Evolutionary conservation across 1,140 invertebrate genomes (phyloP), one percentile per base, ranked within the genome.

Genomic region (Aphidius gifuensis): DNA sequence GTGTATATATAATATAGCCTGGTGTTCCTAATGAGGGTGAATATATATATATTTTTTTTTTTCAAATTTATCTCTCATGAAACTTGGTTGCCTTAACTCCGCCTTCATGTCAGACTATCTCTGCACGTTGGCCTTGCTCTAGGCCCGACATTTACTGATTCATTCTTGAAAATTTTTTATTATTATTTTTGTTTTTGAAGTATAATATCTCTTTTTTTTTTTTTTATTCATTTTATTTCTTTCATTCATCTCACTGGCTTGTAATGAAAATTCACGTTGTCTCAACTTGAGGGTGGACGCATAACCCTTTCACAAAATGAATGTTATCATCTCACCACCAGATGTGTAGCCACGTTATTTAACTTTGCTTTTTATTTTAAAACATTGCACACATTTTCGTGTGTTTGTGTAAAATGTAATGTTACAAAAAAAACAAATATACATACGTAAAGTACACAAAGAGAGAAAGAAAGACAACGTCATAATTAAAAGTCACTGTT

Each of bases 11-110:
- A 53, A 56, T 42, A 44, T 44, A 65, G 66, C 70, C 66, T 66
- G 61, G 61, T 66, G 66, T 58, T 72, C 66, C 71, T 75, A 75
- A 75, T 75, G 73, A 75, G 71, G 66, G 60, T 58, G 66, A 65
- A 62, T 68, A 67, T 73, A 71, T 74, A 67, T 73, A 71, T 65
- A 64, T 63, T 66, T 50, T 60, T 8, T 60, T 8, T 50, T 11
- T 44, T 11, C 43, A 8, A 11, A 53, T 40, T 42, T 43, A 7
- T 21, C n/a, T 54, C 49, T 21, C 9, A 32, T 3, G 4, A 32
- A 32, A 32, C 2, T 32, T 32, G 23, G 23, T 4, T 32, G 23
- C 2, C 1, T 32, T 32, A 3, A 7, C 32, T 53, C 38, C 50
- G 5, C 39, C 32, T 53, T 9, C 50, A 53, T 53, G 6, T 53